Evolutionary conservation across 2,797 vertebrate species (phyloP), one percentile per base, ranked within the genome.

Genomic region (Sebastolobus alascanus): DNA sequence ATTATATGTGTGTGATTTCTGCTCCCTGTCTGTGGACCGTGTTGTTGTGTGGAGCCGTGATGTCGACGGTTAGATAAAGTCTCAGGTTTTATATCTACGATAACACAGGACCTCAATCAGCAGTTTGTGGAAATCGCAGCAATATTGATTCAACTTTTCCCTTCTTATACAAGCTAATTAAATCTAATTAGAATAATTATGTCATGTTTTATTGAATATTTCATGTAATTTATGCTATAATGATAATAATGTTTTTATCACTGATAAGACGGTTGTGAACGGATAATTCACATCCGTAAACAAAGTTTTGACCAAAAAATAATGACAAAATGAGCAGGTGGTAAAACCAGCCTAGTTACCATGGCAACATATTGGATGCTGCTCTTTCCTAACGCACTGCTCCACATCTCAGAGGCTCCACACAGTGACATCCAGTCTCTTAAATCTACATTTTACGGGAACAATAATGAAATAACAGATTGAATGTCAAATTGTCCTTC

Each of bases 11-110:
- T 73, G 46, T 20, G 4, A 14, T 76, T 75, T 75, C 29, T 65
- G 27, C 12, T 71, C 46, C 25, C 4, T 43, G 37, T 13, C 54
- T 68, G 67, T 61, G 67, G 76, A 64, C n/a, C 56, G 25, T 72
- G 72, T 66, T 52, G 52, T 38, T 18, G 35, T 59, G 60, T 72
- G 72, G 58, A 66, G 70, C 8, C 2, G 2, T 12, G 16, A 55
- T 2, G 12, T n/a, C 27, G 31, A 74, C 0, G 40, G 18, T 43
- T 20, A 2, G 7, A 56, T 13, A 4, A 29, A 40, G 14, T 56
- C 55, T 56, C 25, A n/a, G 9, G 54, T 27, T 61, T 61, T 25
- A 11, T 50, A 25, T 33, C 22, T 6, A 25, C 25, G 25, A 25
- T 25, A 25, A 25, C 25, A 25, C 25, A 25, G 25, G 31, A 31